Base-by-base conservation (phyloP, 2,888 invertebrate species). In the Matsumyia berberina region DNA sequence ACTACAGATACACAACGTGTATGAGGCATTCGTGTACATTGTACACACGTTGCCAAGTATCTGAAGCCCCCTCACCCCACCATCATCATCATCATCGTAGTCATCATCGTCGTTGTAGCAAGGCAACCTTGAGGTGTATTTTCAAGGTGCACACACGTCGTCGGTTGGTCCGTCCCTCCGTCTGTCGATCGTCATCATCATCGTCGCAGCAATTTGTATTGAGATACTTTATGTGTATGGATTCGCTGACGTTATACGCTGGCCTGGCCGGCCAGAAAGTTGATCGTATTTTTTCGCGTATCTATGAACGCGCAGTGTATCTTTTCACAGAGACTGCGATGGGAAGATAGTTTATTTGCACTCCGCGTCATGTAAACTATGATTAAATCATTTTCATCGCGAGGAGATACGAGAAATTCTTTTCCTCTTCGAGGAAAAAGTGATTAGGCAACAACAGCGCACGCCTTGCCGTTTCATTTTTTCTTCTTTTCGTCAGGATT, bases 101-200 rank as follows among this genome's bases (percentile, higher is more conserved):
- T 46, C 44, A 17, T 17, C 44, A 17, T 19, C 9, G 29, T 64
- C 55, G 69, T 19, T 53, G 35, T 55, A 37, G 81, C 29, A 44
- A 81, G 62, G 87, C 87, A 89, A 89, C 90, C 90, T 90, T 90
- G 90, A 87, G 88, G 87, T 87, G 87, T 87, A 88, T 89, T 89
- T 89, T 89, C 89, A 90, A 89, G 90, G 90, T 89, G 88, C 87
- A 86, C 87, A 87, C 88, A 87, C 88, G 86, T 87, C 49, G 42
- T 29, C 24, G 53, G 31, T 49, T 57, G 66, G 55, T 49, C 55
- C 8, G 57, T 58, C 42, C 44, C 24, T 53, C 42, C 7, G 19
- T 44, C 24, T 17, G 29, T 42, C n/a, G 15, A 5, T 15, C 5
- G 24, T 24, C 4, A 4, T 24, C 24, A 4, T 24, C 24, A 24